phyloP scores from a whole-genome alignment of 2,888 invertebrate genomes.

The Seira ritae region DNA sequence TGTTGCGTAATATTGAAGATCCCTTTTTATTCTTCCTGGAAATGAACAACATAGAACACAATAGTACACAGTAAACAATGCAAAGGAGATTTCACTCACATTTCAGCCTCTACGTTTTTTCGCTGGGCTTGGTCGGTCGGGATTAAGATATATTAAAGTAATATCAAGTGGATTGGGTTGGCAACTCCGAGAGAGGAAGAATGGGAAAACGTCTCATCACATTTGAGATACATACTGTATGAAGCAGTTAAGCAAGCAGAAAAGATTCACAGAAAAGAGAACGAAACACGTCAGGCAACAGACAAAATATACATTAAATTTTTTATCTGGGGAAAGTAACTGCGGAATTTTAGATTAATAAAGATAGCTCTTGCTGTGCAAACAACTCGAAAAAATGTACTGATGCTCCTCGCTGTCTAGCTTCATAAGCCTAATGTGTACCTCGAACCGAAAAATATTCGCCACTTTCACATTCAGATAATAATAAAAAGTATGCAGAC shows the following conservation, averaged over 20 bases:
- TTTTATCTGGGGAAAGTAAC: neutral
- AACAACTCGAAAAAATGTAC: neutral
- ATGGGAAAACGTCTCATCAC: neutral
- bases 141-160: conserved; percentile 62
- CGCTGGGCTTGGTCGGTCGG: conserved; percentile 1
- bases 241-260: neutral
- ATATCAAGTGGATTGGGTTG: conserved; percentile 57
- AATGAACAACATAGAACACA: neutral
- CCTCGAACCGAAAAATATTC: too few species aligned
- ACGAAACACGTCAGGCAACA: conserved; percentile 28
- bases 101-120: too few species aligned
- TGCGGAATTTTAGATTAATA: conserved; percentile 26
- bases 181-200: conserved; percentile 14
- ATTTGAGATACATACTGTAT: too few species aligned
- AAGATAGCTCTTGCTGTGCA: conserved; percentile 8
- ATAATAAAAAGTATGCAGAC: too few species aligned
- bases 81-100: too few species aligned
- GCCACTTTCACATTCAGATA: too few species aligned
- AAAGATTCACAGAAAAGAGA: neutral
- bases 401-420: neutral
- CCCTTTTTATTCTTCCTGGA: conserved; percentile 19
- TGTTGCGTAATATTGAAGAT: conserved; percentile 52
- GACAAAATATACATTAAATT: conserved; percentile 20
- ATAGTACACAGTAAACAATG: conserved; percentile 2
- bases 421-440: too few species aligned